A percentile compares a stretch with the other conserved stretches of the same genome.
These are phyloP conservation scores for Melinaea menophilus DNA, from an alignment of 2,888 invertebrate species.

Conservation along the genomic window DNA sequence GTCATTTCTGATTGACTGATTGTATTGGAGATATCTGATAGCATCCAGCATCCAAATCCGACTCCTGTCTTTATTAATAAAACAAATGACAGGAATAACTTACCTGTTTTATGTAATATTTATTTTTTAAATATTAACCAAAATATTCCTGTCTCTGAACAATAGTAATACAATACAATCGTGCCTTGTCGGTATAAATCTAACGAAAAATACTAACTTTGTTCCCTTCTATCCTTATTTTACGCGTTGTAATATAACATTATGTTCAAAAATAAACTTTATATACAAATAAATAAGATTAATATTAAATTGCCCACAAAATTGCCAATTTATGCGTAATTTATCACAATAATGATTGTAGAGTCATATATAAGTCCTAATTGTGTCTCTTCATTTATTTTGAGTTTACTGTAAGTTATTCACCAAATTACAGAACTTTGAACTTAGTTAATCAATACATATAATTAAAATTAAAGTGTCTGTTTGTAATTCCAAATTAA, in stretches of 20 bases:
- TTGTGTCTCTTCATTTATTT: not conserved
- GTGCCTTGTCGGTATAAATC: slow-evolving; percentile 70
- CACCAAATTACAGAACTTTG: not conserved
- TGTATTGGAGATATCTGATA: no score
- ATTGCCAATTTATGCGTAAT: slow-evolving; percentile 59
- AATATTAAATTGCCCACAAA: slow-evolving; percentile 34
- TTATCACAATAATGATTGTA: slow-evolving; percentile 41
- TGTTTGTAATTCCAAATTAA: no score
- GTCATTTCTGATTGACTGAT: no score
- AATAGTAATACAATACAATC: slow-evolving; percentile 61
- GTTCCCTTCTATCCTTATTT: slow-evolving; percentile 47
- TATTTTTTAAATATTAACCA: slow-evolving; percentile 4
- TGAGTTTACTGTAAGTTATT: not conserved
- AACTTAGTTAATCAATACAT: no score
- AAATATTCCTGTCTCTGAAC: slow-evolving; percentile 46
- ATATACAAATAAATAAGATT: not conserved
- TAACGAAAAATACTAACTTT: slow-evolving; percentile 63
- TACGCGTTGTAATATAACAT: slow-evolving; percentile 12
- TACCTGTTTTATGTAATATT: no score
- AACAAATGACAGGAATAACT: no score
- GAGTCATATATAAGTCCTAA: slow-evolving; percentile 3
- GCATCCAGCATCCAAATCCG: no score
- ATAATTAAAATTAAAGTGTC: no score
- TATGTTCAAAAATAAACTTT: slow-evolving; percentile 24
- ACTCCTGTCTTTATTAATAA: no score